A percentile compares a stretch with the other conserved stretches of the same genome.
Conservation (phyloP, 2,113 vertebrate species). For the Sylvia atricapilla region DNA sequence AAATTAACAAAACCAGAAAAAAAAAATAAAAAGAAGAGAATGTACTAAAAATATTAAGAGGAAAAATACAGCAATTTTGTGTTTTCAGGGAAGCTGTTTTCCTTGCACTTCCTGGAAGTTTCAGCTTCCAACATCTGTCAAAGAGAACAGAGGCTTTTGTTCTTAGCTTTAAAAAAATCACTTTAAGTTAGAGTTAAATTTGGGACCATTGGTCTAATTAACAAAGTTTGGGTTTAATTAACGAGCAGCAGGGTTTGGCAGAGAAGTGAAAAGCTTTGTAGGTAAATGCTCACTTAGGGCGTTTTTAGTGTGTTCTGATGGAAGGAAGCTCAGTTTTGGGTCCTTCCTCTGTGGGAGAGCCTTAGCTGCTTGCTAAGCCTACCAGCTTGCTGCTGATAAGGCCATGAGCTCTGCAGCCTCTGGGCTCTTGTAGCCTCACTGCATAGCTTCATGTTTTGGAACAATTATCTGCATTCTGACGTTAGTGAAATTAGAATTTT, state of each 20-base stretch:
- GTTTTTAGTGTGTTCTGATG: background rate
- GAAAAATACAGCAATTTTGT: background rate
- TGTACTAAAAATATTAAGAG: background rate
- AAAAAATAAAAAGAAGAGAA: background rate
- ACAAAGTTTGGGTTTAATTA: background rate
- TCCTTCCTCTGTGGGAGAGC: background rate
- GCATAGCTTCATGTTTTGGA: background rate
- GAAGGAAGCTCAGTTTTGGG: background rate
- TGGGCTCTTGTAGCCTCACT: background rate
- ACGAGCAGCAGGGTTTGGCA: background rate
- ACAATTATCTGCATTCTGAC: background rate
- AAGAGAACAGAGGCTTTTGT: background rate
- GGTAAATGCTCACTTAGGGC: background rate
- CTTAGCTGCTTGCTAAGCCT: too few species aligned
- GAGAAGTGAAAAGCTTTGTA: background rate
- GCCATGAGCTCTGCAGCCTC: background rate
- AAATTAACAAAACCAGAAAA: background rate
- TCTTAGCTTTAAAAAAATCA: background rate
- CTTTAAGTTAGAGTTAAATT: background rate
- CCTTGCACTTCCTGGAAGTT: background rate
- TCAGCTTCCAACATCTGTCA: background rate
- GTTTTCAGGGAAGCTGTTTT: background rate
- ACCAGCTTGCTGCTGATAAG: background rate
- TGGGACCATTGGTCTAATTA: background rate
- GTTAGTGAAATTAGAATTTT: background rate